Conservation (phyloP, 2,113 vertebrate genomes). For the Tamias sibiricus region DNA sequence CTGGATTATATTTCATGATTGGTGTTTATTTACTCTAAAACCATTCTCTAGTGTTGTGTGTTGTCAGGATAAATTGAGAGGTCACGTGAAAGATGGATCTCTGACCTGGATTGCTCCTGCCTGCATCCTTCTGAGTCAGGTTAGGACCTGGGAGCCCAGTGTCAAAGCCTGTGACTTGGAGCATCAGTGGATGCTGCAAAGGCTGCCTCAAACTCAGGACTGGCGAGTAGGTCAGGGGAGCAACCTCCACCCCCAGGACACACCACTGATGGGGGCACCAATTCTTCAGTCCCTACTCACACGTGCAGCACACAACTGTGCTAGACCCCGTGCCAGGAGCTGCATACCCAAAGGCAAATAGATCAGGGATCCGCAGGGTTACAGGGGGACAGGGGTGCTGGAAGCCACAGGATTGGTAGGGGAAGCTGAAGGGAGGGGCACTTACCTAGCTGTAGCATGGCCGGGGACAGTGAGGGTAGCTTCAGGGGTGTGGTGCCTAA, state of each 20-base stretch:
- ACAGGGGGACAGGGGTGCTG: background rate
- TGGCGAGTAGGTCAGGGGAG: background rate
- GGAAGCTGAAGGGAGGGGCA: too few relatives aligned
- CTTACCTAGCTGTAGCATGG: background rate
- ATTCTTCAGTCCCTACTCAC: background rate
- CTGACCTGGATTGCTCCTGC: background rate
- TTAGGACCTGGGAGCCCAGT: background rate
- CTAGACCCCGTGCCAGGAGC: background rate
- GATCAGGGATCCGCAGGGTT: background rate
- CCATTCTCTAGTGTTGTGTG: background rate
- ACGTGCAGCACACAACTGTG: background rate
- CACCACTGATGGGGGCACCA: background rate
- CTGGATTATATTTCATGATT: constrained; percentile 10
- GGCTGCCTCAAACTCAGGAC: background rate
- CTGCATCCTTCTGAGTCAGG: background rate
- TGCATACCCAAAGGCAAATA: background rate
- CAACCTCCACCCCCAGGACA: fast-evolving
- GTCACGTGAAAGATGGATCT: background rate
- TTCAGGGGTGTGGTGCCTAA: background rate
- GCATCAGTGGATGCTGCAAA: background rate
- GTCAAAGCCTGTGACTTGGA: background rate
- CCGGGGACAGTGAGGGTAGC: background rate
- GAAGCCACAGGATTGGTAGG: background rate
- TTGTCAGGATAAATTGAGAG: background rate
- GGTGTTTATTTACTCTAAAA: background rate